Base-by-base conservation (phyloP, 1,140 invertebrate species). In the Zaprionus tsacasi region DNA sequence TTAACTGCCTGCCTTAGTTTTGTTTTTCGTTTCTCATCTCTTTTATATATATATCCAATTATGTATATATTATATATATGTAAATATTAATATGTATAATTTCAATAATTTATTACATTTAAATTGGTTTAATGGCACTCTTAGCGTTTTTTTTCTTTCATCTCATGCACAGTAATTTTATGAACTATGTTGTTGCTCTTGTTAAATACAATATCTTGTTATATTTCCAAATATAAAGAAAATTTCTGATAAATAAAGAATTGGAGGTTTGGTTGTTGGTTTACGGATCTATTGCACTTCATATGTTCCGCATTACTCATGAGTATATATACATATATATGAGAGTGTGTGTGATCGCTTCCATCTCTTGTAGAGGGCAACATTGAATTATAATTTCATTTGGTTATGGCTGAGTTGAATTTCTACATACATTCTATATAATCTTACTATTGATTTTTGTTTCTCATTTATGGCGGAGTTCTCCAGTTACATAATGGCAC, bases 61-160 rank as follows among this genome's bases (percentile, higher is more conserved):
- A 78, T 77, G 50, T 54, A 74, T 69, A 73, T 81, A 65, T 65
- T 56, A 61, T 81, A 68, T 71, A 70, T 75, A 64, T 81, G 66
- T 69, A 75, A 82, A 78, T 78, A 67, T 76, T 81, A 81, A 76
- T 76, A 71, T 76, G 67, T 86, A 86, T 83, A 87, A 87, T 87
- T 87, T 87, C 85, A 88, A 87, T 87, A 87, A 87, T 87, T 87
- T 87, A 87, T 87, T 79, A 78, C 83, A 88, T 87, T 79, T 86
- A 89, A 89, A 85, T 88, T 89, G 88, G 73, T 88, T 88, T 88
- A 88, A 88, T 88, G 85, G 85, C 85, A 88, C 85, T 88, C 86
- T 80, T 89, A 88, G 85, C 85, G 83, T 74, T 74, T 83, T 77
- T 58, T 17, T 67, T 35, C 69, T 59, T 48, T 48, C 17, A 50